Evolutionary conservation across 2,888 invertebrate species (phyloP), one percentile per base, ranked within the genome.

Genomic region (Spodoptera exigua): DNA sequence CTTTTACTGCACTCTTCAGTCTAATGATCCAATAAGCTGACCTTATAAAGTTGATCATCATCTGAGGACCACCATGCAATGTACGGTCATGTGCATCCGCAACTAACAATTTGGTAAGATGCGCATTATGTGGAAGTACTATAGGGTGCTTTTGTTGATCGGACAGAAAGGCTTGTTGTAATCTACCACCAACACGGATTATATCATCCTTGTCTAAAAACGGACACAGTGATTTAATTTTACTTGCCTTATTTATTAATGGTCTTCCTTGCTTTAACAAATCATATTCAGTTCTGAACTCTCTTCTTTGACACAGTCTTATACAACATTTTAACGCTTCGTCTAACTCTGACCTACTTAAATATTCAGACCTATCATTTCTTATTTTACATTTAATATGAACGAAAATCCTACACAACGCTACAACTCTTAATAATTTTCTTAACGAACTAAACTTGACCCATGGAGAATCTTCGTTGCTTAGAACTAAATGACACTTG

Each of bases 1-100:
- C 2, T 14, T 52, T 52, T 7, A 34, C 52, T 13, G 10, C 3
- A 43, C 21, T 14, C 5, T 43, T 43, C 11, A 43, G n/a, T 43
- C 52, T n/a, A 13, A 52, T 21, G 9, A 52, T 27, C 52, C 52
- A 52, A 27, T 52, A 52, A 0, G 52, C 52, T 34, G 52, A 43
- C 36, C 52, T 52, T 10, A 52, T 7, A 52, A 11, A 52, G 17
- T 43, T 43, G 16, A 35, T 35, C 52, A 52, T 43, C 17, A 35
- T 16, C 39, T 51, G 51, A 32, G 41, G 40, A 35, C 41, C 41
- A 41, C 34, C 40, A 14, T 40, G 51, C 7, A 37, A 37, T n/a
- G 16, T 39, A 32, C 39, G 12, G 5, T 32, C 13, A 32, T 52
- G 21, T 35, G 51, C 13, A 39, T 48, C 48, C 11, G 48, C 48